These are phyloP conservation scores for Linhomoeus sp. DNA, from an alignment of 2,888 invertebrate genomes.

Conservation along the genomic window DNA sequence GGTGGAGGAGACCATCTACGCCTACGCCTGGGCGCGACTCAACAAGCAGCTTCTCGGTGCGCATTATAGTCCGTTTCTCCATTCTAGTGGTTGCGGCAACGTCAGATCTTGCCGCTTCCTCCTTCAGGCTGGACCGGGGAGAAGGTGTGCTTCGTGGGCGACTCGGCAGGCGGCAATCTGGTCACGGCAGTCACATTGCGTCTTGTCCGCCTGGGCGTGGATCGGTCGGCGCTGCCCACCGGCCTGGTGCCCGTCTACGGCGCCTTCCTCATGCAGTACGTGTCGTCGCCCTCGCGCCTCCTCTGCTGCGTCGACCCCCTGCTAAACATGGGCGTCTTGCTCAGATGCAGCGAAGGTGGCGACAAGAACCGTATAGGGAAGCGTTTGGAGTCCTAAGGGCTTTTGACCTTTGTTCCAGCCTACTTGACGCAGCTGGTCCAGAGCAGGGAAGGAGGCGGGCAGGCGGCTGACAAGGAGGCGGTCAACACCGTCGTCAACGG, in stretches of 20 bases:
- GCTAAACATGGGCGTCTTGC: slow-evolving; percentile 57
- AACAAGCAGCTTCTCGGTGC: slow-evolving; percentile 44
- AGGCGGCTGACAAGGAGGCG: background rate
- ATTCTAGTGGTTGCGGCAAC: background rate
- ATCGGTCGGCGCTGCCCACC: too few species aligned
- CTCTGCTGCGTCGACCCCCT: slow-evolving; percentile 81
- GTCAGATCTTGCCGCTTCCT: background rate
- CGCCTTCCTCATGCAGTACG: slow-evolving; percentile 64
- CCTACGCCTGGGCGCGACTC: slow-evolving; percentile 78
- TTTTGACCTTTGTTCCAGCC: too few species aligned
- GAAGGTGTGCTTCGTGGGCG: slow-evolving; percentile 45
- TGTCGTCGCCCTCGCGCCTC: slow-evolving; percentile 74
- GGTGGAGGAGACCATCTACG: slow-evolving; percentile 73
- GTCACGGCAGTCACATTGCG: slow-evolving; percentile 55
- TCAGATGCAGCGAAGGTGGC: slow-evolving; percentile 34
- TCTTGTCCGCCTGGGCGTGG: slow-evolving; percentile 36
- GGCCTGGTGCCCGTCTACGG: slow-evolving; percentile 57
- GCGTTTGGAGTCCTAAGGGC: too few species aligned
- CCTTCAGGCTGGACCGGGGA: slow-evolving; percentile 35
- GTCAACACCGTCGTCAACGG: background rate
- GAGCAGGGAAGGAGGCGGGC: background rate
- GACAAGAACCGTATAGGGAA: too few species aligned
- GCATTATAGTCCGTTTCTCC: background rate
- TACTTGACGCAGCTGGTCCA: slow-evolving; percentile 9
- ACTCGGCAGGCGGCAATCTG: slow-evolving; percentile 89